Percentiles rank a stretch among this genome's conserved stretches.
Evolutionary conservation across 1,140 invertebrate genomes (phyloP).

Genomic region (Apis mellifera): Amel_HAv3.1 CM009931.2:17286001-17286500

Average conservation of each 20-base stretch:
- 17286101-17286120: background rate
- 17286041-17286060: constrained; percentile 15
- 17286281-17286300: too few species aligned
- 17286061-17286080: constrained; percentile 27
- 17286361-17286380: background rate
- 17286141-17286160: constrained; percentile 1
- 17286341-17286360: background rate
- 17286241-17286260: too few species aligned
- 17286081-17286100: background rate
- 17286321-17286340: background rate
- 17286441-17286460: background rate
- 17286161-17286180: background rate
- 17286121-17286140: background rate
- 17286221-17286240: background rate
- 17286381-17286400: background rate
- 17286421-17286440: background rate
- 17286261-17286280: background rate
- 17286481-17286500: background rate
- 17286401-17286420: background rate
- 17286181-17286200: background rate
- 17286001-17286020: constrained; percentile 62
- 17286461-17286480: background rate
- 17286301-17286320: background rate
- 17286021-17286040: background rate
- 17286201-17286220: too few species aligned